Conservation (phyloP, 2,888 invertebrate genomes). For the Nephrocerus scutellatus region DNA sequence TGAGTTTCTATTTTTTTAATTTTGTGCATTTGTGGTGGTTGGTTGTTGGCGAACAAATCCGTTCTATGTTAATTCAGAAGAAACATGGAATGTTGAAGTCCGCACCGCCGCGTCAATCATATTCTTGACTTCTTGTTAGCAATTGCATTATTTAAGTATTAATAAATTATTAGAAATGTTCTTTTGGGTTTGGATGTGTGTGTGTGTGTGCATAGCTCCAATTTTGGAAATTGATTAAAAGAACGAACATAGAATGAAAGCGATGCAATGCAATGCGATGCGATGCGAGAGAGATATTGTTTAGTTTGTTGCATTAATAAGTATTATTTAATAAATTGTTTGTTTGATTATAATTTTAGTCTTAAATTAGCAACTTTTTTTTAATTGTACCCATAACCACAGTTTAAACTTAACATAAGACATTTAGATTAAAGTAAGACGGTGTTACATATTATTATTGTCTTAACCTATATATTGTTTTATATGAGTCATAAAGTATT, state of each 20-base stretch:
- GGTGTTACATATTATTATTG: constrained; percentile 4
- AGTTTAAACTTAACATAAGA: constrained; percentile 5
- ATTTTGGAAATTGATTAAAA: neutral
- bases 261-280: constrained; percentile 17
- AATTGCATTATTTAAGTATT: neutral
- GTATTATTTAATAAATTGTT: too few relatives aligned
- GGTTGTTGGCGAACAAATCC: too few relatives aligned
- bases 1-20: constrained; percentile 7
- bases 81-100: too few relatives aligned
- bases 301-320: too few relatives aligned
- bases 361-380: too few relatives aligned
- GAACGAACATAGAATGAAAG: constrained; percentile 14
- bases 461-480: constrained; percentile 2
- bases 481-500: neutral
- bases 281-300: constrained; percentile 4
- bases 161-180: constrained; percentile 8
- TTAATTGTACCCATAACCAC: too few relatives aligned
- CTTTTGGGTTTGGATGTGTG: neutral
- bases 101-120: too few relatives aligned
- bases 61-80: too few relatives aligned
- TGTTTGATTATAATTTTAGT: too few relatives aligned
- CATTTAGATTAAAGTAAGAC: neutral
- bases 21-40: neutral
- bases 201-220: neutral
- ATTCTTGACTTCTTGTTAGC: neutral